Base-by-base conservation (phyloP, 2,888 invertebrate species). In the Drosophila mimica region DNA sequence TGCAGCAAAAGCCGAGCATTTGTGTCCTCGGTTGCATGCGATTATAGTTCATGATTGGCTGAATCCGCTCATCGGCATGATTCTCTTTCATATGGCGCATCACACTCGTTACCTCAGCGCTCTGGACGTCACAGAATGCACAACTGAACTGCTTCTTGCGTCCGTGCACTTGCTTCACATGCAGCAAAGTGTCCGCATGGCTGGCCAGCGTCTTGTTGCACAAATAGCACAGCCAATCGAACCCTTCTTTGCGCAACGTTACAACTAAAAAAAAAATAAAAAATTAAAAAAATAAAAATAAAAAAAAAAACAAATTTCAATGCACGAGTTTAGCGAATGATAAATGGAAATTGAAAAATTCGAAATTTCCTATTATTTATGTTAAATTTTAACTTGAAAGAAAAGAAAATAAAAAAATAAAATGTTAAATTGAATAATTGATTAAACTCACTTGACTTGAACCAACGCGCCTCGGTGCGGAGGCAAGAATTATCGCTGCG, bases 1-100 rank as follows among this genome's bases (percentile, higher is more conserved):
- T 74, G 64, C 85, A 88, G 17, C 64, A 76, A 54, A 89, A 91
- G 57, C 86, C 91, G 3, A 92, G 3, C 0, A 81, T 79, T n/a
- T 84, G 80, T 11, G 74, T 85, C 34, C 80, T 86, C 1, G 0
- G 9, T 13, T 43, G 65, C 1, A 48, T 13, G 0, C 49, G 71
- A 20, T 63, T 33, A 36, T 31, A 84, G 34, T 68, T 56, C 28
- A 69, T 54, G 0, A 76, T 30, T 0, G 72, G 78, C 13, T 79
- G 76, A 1, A 79, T 28, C 0, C 59, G 60, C 7, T 31, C 28
- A 0, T 25, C 17, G 5, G 38, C 17, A 51, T 86, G 84, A 0
- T 40, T 1, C 1, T 0, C 0, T 0, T 67, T 48, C 1, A 88
- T 76, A 20, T 84, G 84, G 0, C 8, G 5, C 1, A 84, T 64